phyloP scores from a whole-genome alignment of 2,113 vertebrate genomes.

The Coturnix japonica region DNA sequence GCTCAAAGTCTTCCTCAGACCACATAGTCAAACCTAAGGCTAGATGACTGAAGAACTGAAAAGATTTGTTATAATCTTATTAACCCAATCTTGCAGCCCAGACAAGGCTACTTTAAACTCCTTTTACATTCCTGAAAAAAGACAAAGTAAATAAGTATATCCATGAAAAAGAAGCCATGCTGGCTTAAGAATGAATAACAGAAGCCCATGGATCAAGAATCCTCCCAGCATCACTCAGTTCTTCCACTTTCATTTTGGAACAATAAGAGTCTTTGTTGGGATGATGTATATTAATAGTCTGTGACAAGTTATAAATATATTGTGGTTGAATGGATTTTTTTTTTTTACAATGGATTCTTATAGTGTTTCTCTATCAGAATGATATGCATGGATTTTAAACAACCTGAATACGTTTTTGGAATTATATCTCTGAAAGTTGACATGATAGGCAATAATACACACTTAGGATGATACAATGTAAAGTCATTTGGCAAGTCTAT shows the following conservation, averaged over 20 bases:
- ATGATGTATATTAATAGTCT: conserved; percentile 47
- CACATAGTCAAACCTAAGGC: conserved; percentile 10
- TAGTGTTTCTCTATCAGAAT: conserved; percentile 42
- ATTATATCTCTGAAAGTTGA: conserved; percentile 44
- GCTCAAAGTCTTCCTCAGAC: not conserved
- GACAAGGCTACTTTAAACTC: conserved; percentile 70
- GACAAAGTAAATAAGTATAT: conserved; percentile 69
- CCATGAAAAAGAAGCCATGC: conserved; percentile 25
- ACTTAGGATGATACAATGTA: conserved; percentile 17
- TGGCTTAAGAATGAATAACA: conserved; percentile 32
- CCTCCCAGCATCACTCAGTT: not conserved
- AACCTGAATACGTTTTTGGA: conserved; percentile 39
- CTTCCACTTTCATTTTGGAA: not conserved
- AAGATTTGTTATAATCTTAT: conserved; percentile 71
- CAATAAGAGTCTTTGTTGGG: conserved; percentile 16
- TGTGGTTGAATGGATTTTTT: not conserved
- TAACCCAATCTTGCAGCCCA: conserved; percentile 63
- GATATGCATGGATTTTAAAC: conserved; percentile 51
- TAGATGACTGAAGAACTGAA: conserved; percentile 36
- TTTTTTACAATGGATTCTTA: conserved; percentile 43
- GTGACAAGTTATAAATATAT: conserved; percentile 10
- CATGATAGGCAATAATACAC: conserved; percentile 31
- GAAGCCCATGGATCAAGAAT: conserved; percentile 23
- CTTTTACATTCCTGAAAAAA: conserved; percentile 70
- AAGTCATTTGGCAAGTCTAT: conserved; percentile 7